phyloP scores from a whole-genome alignment of 2,888 invertebrate species.

The Polylopha cassiicola region DNA sequence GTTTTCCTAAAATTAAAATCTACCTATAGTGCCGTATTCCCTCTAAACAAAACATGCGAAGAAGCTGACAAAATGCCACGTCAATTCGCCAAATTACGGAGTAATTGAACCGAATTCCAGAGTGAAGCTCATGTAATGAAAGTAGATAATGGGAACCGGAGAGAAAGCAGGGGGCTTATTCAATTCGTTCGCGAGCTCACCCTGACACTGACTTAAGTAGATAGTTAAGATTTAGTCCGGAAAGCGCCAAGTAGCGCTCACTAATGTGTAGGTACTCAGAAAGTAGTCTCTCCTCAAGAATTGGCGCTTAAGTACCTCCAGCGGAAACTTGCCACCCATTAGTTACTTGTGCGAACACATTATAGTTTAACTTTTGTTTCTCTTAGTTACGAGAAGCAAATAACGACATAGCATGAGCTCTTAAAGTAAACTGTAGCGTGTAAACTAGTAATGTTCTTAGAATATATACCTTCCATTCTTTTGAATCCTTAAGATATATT shows the following conservation, averaged over 20 bases:
- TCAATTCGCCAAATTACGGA: constrained; percentile 66
- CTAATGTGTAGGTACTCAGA: constrained; percentile 66
- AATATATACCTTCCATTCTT: constrained; percentile 12
- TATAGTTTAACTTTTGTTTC: constrained; percentile 68
- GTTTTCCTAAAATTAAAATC: no score
- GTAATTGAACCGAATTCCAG: constrained; percentile 69
- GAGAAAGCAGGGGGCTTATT: constrained; percentile 58
- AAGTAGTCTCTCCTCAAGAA: constrained; percentile 67
- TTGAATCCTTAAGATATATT: constrained; percentile 11
- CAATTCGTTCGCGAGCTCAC: constrained; percentile 58
- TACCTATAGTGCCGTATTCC: constrained; percentile 14
- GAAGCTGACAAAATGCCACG: constrained; percentile 67
- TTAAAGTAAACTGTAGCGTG: background rate
- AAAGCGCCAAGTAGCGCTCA: constrained; percentile 52
- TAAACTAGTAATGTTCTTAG: constrained; percentile 4
- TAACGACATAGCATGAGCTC: constrained; percentile 29
- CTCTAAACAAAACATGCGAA: constrained; percentile 45
- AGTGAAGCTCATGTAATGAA: constrained; percentile 69
- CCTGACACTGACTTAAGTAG: constrained; percentile 67
- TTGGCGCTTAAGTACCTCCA: constrained; percentile 68
- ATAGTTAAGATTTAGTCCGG: constrained; percentile 69
- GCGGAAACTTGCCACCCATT: constrained; percentile 68
- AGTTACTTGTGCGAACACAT: constrained; percentile 68
- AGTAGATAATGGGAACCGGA: constrained; percentile 60
- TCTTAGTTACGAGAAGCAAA: constrained; percentile 48